phyloP scores from a whole-genome alignment of 2,888 invertebrate species.

The Lepas anatifera region DNA sequence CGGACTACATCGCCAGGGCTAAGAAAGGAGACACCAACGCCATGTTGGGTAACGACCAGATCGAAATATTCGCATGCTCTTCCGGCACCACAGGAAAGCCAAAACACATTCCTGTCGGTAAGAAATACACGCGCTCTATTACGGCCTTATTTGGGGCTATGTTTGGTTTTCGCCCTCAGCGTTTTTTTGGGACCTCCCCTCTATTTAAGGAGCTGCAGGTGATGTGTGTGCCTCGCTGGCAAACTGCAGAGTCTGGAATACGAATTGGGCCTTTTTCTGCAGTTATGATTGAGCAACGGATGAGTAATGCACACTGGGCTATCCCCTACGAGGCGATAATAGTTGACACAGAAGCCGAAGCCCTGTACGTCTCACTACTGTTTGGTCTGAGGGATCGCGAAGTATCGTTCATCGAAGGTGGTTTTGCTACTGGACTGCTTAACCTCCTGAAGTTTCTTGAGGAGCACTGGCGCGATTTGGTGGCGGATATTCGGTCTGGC shows the following conservation, averaged over 20 bases:
- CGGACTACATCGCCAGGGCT: neutral
- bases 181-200: neutral
- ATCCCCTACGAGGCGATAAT: neutral
- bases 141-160: neutral
- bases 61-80: neutral
- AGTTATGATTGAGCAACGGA: no score
- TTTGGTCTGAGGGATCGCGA: slow-evolving; percentile 31
- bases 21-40: neutral
- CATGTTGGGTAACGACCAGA: neutral
- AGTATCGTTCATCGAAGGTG: slow-evolving; percentile 31
- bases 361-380: slow-evolving; percentile 31
- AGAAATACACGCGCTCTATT: no score
- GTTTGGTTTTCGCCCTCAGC: neutral
- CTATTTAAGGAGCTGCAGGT: neutral
- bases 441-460: slow-evolving; percentile 29
- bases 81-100: neutral
- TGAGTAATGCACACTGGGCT: neutral
- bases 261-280: neutral
- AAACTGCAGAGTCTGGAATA: neutral
- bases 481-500: slow-evolving; percentile 28
- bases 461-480: slow-evolving; percentile 27
- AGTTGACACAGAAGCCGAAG: slow-evolving; percentile 29
- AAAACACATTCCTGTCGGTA: neutral
- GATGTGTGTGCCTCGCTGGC: neutral
- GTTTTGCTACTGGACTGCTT: slow-evolving; percentile 32